Evolutionary conservation across 1,140 invertebrate genomes (phyloP), one percentile per base, ranked within the genome.

Genomic region (fruit fly (Drosophila melanogaster)): DNA sequence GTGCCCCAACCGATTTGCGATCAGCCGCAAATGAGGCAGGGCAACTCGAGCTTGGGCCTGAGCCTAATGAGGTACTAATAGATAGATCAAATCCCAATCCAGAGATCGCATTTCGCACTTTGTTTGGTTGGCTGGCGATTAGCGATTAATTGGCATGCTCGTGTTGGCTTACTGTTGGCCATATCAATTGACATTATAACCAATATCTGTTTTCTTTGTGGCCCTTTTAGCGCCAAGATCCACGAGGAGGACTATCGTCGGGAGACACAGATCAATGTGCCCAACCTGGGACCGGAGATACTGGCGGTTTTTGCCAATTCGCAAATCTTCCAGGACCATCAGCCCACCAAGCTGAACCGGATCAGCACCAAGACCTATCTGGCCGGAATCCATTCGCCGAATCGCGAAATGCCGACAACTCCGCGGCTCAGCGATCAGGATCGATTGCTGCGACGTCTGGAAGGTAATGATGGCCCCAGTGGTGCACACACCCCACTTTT

Each of bases 301-400:
- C 26, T 92, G 55, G 90, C 91, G 0, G 92, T 92, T 10, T 92
- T 92, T 55, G 91, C 91, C 26, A 92, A 92, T 26, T 92, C 92
- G 30, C 92, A 92, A 62, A 92, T 92, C 51, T 92, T 92, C 66
- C 81, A 92, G 57, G 92, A 92, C 46, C 91, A 92, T 77, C 90
- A 91, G 49, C 91, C 91, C 10, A 90, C 89, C 7, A 92, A 92
- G 60, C 38, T 91, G 22, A 90, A 78, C 26, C 79, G 83, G 38
- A 92, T 79, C 19, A 84, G 81, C 61, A 92, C 91, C 12, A 92
- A 92, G 72, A 81, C 86, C 2, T 90, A 76, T 55, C 17, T 92
- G 46, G 57, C 91, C 0, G 91, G 86, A 4, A 66, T 91, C 8
- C 91, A 92, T 38, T 81, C 90, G 17, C 90, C 90, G 1, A 81